Base-by-base conservation (phyloP, 2,113 vertebrate species). In the Ailurus styani region DNA sequence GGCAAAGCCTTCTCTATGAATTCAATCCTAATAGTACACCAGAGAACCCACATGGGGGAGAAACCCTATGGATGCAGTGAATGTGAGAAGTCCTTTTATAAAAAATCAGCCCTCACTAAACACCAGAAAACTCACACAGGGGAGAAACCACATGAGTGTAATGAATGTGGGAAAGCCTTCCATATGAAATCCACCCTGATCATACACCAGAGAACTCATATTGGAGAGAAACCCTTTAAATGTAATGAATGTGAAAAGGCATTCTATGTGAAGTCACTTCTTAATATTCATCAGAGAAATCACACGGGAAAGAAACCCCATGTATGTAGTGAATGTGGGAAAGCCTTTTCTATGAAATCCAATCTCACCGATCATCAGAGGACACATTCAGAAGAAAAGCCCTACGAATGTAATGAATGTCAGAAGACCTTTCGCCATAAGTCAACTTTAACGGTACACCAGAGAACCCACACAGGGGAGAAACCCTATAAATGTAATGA, bases 301-400 rank as follows among this genome's bases (percentile, higher is more conserved):
- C 55, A 90, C 62, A 96, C 72, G 29, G 86, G 85, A 86, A 90
- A 90, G 57, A 97, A 95, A 70, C 17, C 21, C 17, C 45, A 50
- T 9, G 27, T 79, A 25, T 78, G 52, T 78, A 62, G 42, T 75
- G 47, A 87, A 45, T 66, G 47, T 45, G 82, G 57, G 42, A 96
- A 90, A 62, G 75, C 50, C 23, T 55, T 70, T 60, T 83, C 68
- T 34, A 31, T 90, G 42, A 97, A 88, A 68, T 91, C 77, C 45
- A 50, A n/a, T 40, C 79, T 95, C 72, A 62, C 60, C 20, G 52
- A 55, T n/a, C 86, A 97, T 72, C 72, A 95, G 89, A 83, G 25
- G 52, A 90, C 90, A 86, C 79, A 79, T 47, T 95, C 79, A 52
- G 34, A 93, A 81, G 86, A 93, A 66, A 95, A 90, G 66, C 90